Conservation (phyloP, 2,113 vertebrate genomes). For the Delphinapterus leucas region DNA sequence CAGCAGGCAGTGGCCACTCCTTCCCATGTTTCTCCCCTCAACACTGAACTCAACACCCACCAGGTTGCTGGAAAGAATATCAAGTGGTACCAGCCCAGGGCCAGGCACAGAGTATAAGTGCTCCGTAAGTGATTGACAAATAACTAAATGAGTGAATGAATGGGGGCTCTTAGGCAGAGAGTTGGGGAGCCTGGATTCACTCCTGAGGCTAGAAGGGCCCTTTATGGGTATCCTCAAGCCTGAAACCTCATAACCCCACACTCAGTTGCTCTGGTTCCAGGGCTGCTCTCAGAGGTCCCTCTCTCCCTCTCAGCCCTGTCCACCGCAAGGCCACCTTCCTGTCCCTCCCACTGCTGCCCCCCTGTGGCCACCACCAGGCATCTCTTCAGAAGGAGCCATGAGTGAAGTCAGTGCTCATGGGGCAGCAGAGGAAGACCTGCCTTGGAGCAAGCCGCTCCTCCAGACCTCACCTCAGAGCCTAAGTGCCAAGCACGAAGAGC, state of each 20-base stretch:
- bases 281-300: not conserved
- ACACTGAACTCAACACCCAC: not conserved
- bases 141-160: not conserved
- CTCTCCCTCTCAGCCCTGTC: not conserved
- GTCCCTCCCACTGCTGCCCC: not conserved
- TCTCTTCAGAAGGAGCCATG: not conserved
- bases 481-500: not conserved
- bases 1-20: accelerated
- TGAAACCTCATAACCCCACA: not conserved
- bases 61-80: not conserved
- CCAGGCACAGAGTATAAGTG: not conserved
- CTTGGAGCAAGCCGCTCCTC: not conserved
- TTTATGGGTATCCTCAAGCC: not conserved
- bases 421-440: not conserved
- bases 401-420: not conserved
- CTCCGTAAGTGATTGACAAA: not conserved
- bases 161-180: not conserved
- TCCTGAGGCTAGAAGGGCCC: not conserved
- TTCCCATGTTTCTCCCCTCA: not conserved
- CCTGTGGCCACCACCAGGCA: not conserved
- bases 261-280: not conserved
- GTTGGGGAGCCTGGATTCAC: not conserved
- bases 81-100: not conserved
- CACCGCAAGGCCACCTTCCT: not conserved
- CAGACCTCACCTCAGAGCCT: not conserved